Conservation (phyloP, 2,113 vertebrate genomes). For the Parus major region DNA sequence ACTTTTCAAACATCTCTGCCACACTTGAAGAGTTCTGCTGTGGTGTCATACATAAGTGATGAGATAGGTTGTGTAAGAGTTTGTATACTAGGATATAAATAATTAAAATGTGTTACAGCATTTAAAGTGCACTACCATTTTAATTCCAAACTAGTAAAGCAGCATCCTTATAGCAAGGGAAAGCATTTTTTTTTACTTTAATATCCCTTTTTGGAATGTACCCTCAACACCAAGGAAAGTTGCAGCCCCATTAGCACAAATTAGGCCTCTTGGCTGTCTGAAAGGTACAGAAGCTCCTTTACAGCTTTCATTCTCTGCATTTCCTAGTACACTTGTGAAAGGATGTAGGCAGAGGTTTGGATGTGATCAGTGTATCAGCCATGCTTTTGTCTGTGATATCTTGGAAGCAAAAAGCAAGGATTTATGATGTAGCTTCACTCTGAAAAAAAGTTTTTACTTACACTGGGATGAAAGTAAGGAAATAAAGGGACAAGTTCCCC, state of each 20-base stretch:
- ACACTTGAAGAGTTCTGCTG: not conserved
- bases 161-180: not conserved
- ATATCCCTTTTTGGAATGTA: not conserved
- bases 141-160: not conserved
- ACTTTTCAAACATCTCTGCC: conserved; percentile 36
- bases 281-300: not conserved
- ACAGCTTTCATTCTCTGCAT: not conserved
- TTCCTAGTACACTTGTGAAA: not conserved
- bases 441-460: not conserved
- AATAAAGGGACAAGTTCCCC: not conserved
- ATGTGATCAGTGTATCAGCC: not conserved
- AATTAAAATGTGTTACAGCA: not conserved
- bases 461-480: not conserved
- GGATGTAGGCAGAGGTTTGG: not conserved
- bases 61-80: not conserved
- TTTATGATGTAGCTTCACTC: not conserved
- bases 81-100: not conserved
- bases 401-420: not conserved
- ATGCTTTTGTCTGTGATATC: not conserved
- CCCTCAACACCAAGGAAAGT: not conserved
- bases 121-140: not conserved
- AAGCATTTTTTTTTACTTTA: not conserved
- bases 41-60: not conserved
- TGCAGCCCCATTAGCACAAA: not conserved
- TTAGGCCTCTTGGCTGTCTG: not conserved